Base-by-base conservation (phyloP, 2,113 vertebrate genomes). In the Platycercus adscitus region DNA sequence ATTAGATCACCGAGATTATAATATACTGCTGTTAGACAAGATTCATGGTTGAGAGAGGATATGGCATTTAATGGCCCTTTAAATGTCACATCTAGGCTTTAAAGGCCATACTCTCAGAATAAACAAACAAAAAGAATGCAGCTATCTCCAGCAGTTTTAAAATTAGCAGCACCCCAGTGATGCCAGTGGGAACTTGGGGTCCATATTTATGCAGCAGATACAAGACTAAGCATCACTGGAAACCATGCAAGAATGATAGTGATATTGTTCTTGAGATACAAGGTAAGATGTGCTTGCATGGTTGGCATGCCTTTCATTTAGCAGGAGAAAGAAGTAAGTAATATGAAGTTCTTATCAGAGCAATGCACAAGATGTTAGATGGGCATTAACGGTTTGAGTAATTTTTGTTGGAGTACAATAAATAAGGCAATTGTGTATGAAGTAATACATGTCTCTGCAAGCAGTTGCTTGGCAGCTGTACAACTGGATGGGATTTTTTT, bases 1-100 rank as follows among this genome's bases (percentile, higher is more conserved):
- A 94, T 96, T 95, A 94, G 66, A 93, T 95, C 81, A 91, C 28
- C 11, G 70, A 89, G 77, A 81, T 93, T 44, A 56, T 95, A 90
- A 91, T 94, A 78, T 24, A 94, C 86, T 91, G 50, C 73, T 94
- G 47, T 81, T 91, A 53, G 61, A 87, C 72, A 88, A 87, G 90
- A 91, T 83, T 90, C 61, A 69, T 91, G 53, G 69, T 52, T 4
- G 10, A 86, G 60, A 90, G 72, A 68, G 28, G 26, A 94, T 88
- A 18, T 49, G 63, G n/a, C 77, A 90, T 96, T 90, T 93, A 81
- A 81, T 71, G 33, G 53, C n/a, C 37, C 58, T 70, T 85, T 76
- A 92, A 96, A 95, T 93, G 91, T 94, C 92, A 88, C n/a, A 76
- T 78, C 28, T 61, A 72, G 52, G 23, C 56, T 93, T 88, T 65